Conservation (phyloP, 2,888 invertebrate species). For the Stenichneumon culpator region DNA sequence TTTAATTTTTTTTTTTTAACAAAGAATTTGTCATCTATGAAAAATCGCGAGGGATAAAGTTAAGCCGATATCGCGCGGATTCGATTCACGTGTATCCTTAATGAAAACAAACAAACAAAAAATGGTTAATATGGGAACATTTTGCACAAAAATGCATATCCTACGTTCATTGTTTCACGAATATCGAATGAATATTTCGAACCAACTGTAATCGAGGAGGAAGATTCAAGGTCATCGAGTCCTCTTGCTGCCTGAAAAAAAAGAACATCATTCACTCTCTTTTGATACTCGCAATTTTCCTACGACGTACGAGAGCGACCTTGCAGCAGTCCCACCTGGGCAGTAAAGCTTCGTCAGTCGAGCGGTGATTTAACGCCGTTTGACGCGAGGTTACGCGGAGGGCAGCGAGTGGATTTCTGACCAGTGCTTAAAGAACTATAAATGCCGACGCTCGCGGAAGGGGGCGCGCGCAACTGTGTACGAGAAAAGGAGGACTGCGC, state of each 20-base stretch:
- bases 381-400: slow-evolving; percentile 12
- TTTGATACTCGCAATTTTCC: slow-evolving; percentile 24
- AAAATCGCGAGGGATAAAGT: not conserved
- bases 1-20: not conserved
- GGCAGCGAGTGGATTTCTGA: slow-evolving; percentile 45
- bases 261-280: not conserved
- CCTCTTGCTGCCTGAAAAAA: slow-evolving; percentile 66
- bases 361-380: slow-evolving; percentile 33
- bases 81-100: slow-evolving; percentile 42
- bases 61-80: slow-evolving; percentile 37
- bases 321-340: slow-evolving; percentile 7
- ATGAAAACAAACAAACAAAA: slow-evolving; percentile 36
- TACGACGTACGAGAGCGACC: slow-evolving; percentile 22
- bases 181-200: slow-evolving; percentile 73
- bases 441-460: slow-evolving; percentile 48
- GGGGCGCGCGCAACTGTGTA: slow-evolving; percentile 22
- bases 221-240: slow-evolving; percentile 47
- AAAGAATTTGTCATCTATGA: slow-evolving; percentile 57
- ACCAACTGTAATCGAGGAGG: slow-evolving; percentile 74
- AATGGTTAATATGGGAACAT: slow-evolving; percentile 80
- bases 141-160: slow-evolving; percentile 82
- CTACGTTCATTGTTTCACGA: slow-evolving; percentile 79
- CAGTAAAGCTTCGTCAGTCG: slow-evolving; percentile 32
- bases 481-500: slow-evolving; percentile 16
- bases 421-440: not conserved